Conservation (phyloP, 2,113 vertebrate species). For the Corythaixoides concolor region DNA sequence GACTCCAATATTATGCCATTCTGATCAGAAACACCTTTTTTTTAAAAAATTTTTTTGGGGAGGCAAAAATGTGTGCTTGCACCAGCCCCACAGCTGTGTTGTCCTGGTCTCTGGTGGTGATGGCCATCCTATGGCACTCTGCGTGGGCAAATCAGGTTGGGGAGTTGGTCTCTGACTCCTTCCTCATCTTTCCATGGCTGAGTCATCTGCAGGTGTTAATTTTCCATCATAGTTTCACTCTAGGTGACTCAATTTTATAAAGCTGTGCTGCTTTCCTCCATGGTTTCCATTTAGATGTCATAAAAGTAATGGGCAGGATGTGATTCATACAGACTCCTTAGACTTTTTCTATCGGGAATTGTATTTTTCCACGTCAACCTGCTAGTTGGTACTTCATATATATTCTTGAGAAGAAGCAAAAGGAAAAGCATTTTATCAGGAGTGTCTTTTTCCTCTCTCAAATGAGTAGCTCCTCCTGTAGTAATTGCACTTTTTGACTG, state of each 20-base stretch:
- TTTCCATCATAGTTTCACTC: neutral
- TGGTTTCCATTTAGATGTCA: neutral
- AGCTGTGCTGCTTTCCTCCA: neutral
- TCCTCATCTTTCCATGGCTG: neutral
- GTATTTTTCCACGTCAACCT: neutral
- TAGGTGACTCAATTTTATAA: neutral
- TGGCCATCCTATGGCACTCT: neutral
- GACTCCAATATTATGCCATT: neutral
- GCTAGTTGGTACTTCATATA: neutral
- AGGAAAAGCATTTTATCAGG: neutral
- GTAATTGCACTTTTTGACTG: neutral
- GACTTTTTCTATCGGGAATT: neutral
- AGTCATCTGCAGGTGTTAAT: neutral
- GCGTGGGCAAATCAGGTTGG: fast-evolving
- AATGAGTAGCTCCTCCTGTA: fast-evolving
- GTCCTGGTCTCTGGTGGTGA: neutral
- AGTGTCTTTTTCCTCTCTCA: neutral
- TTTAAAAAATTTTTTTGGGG: too few relatives aligned
- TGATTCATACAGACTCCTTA: neutral
- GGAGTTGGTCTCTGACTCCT: neutral
- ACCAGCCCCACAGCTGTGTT: neutral
- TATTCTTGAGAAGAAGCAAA: neutral
- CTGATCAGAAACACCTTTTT: neutral
- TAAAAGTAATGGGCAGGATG: neutral
- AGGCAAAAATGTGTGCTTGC: fast-evolving